Percentiles rank a stretch among this genome's conserved stretches.
phyloP scores from a whole-genome alignment of 2,797 vertebrate species.

The Oreortyx pictus region DNA sequence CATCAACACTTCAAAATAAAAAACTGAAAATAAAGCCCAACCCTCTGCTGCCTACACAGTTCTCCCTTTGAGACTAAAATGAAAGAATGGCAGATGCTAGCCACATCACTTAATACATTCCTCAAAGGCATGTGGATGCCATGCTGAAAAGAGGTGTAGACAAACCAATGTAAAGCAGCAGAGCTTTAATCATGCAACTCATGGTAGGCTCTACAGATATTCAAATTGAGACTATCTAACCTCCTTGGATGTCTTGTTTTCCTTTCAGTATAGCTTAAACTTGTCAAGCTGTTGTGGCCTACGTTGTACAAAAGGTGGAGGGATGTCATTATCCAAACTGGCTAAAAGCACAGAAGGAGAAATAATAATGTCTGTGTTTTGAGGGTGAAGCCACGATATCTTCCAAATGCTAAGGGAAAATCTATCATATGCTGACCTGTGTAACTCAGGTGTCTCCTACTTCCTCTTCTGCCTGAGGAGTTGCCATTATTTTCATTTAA shows the following conservation, averaged over 20 bases:
- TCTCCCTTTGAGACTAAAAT: constrained; percentile 48
- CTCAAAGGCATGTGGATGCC: constrained; percentile 54
- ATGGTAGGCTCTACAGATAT: background rate
- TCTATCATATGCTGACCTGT: background rate
- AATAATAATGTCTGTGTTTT: background rate
- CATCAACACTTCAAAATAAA: constrained; percentile 40
- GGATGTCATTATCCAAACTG: background rate
- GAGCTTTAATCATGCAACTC: background rate
- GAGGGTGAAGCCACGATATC: background rate
- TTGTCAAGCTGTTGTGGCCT: background rate
- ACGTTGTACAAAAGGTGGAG: background rate
- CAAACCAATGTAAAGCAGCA: background rate
- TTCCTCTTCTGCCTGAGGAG: background rate
- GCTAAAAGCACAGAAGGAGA: background rate
- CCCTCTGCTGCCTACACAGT: constrained; percentile 21
- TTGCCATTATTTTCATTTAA: background rate
- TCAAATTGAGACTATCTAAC: background rate
- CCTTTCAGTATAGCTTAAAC: background rate
- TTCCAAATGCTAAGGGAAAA: background rate
- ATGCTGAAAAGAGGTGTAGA: constrained; percentile 2
- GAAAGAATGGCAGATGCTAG: constrained; percentile 35
- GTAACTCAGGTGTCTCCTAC: background rate
- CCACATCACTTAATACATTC: constrained; percentile 27
- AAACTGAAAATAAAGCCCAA: constrained; percentile 15
- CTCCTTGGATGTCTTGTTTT: background rate